Evolutionary conservation across 2,888 invertebrate species (phyloP).

Genomic region (Trissolcus japonicus): DNA sequence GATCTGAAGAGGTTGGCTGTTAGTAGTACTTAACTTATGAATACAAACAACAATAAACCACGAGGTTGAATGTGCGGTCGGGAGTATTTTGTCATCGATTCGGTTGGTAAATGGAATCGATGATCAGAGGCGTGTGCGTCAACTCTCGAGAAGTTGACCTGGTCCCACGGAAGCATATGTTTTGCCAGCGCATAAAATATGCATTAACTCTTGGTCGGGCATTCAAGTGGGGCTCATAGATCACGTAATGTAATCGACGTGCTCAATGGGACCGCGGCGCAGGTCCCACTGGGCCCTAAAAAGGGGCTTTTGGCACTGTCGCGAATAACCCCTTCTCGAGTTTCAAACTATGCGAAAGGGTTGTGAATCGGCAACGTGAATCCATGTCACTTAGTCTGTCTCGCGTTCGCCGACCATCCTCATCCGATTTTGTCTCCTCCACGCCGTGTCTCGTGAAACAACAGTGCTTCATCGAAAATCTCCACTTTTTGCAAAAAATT

Average conservation of each 20-base stretch:
- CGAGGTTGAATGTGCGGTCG: constrained; percentile 1
- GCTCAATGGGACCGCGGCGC: constrained; percentile 59
- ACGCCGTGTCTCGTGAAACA: too few relatives aligned
- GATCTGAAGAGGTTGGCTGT: neutral
- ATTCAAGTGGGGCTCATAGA: constrained; percentile 72
- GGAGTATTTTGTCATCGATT: constrained; percentile 50
- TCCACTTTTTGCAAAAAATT: too few relatives aligned
- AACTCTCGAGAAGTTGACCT: constrained; percentile 50
- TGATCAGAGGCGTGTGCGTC: constrained; percentile 60
- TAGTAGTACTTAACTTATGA: too few relatives aligned
- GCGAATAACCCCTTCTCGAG: constrained; percentile 67
- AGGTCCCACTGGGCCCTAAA: constrained; percentile 66
- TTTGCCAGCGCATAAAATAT: constrained; percentile 66
- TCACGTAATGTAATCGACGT: constrained; percentile 63
- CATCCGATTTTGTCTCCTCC: constrained; percentile 1
- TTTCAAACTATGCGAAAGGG: constrained; percentile 56
- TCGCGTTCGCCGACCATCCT: constrained; percentile 41
- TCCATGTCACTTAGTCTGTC: constrained; percentile 53
- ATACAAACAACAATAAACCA: too few relatives aligned
- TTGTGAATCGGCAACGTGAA: constrained; percentile 28
- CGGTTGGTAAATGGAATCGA: constrained; percentile 42
- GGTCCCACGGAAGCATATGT: constrained; percentile 38
- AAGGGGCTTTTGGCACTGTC: constrained; percentile 49
- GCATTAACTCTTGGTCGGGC: constrained; percentile 64
- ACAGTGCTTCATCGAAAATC: too few relatives aligned